These are phyloP conservation scores for Holocentrus rufus DNA, from an alignment of 2,797 vertebrate species.

Conservation along the genomic window DNA sequence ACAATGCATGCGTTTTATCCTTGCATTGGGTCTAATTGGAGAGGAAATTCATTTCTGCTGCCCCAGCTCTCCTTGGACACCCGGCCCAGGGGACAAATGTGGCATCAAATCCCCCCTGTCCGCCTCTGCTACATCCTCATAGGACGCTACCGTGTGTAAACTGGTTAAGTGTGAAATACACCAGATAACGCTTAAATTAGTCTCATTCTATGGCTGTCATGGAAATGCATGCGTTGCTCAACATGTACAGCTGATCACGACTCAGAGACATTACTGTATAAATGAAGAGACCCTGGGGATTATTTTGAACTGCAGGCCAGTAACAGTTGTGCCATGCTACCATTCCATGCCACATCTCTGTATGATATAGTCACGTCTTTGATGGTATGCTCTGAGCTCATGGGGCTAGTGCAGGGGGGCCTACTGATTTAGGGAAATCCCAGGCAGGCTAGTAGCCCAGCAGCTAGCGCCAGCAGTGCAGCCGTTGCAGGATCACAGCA, in stretches of 20 bases:
- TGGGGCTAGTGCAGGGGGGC: not conserved
- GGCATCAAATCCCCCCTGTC: slow-evolving; percentile 54
- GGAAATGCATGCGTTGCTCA: slow-evolving; percentile 11
- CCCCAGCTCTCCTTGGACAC: slow-evolving; percentile 69
- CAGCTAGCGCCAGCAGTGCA: slow-evolving; percentile 62
- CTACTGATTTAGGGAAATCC: slow-evolving; percentile 45
- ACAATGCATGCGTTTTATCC: slow-evolving; percentile 81
- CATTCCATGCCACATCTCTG: slow-evolving; percentile 14
- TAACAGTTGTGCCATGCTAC: slow-evolving; percentile 18
- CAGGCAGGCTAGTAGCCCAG: slow-evolving; percentile 45
- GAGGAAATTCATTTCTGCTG: slow-evolving; percentile 75
- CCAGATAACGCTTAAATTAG: slow-evolving; percentile 19
- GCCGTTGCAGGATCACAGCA: slow-evolving; percentile 63
- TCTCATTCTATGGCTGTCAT: slow-evolving; percentile 20
- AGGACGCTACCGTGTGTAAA: slow-evolving; percentile 46
- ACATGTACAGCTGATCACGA: not conserved
- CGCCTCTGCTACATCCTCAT: slow-evolving; percentile 53
- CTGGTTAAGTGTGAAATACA: slow-evolving; percentile 42
- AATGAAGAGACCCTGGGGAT: not conserved
- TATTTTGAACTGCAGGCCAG: not conserved
- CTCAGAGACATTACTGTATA: slow-evolving; percentile 16
- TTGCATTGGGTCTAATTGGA: slow-evolving; percentile 78
- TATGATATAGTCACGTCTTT: slow-evolving; percentile 33
- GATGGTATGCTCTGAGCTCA: slow-evolving; percentile 8
- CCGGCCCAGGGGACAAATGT: slow-evolving; percentile 62